Evolutionary conservation across 2,113 vertebrate genomes (phyloP), one percentile per base, ranked within the genome.

Genomic region (Hoplias malabaricus): DNA sequence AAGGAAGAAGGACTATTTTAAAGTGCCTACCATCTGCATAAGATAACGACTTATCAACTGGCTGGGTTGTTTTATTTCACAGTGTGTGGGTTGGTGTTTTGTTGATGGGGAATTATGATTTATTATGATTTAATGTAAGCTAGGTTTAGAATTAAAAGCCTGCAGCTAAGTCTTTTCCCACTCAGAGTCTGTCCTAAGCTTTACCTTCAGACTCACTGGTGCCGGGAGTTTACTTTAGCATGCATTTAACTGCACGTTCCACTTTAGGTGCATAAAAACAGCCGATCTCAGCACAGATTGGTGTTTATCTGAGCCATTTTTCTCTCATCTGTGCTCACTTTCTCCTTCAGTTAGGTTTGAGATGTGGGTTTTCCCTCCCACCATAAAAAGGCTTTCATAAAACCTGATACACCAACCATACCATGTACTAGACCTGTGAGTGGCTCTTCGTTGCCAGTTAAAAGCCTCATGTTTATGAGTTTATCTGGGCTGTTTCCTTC

Each of bases 221-320:
- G 54, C 65, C 25, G 38, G 33, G 53, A 27, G 56, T 46, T 69
- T 59, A 48, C 13, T 59, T 59, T 69, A 59, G n/a, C 63, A 57
- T 57, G 25, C 71, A 31, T 38, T 10, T 5, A 54, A 65, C 54
- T 40, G 11, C 19, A 56, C 40, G 31, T 68, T 57, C 42, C 50
- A 77, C 71, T 43, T 53, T 31, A 56, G 56, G 68, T 75, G 75
- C 78, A 56, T 42, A 16, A 69, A 80, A 81, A 68, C 69, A 77
- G 82, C 14, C 25, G 57, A 12, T 82, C 13, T 57, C 25, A 80
- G 21, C 38, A 46, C 25, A 59, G 50, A 65, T 67, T 31, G 43
- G 46, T 40, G 57, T 50, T n/a, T 43, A 36, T 50, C 12, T 33
- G 16, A 1, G 13, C 40, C 43, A 40, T 59, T 57, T 34, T 12